Evolutionary conservation across 2,113 vertebrate species (phyloP).

Genomic region (Catharus fuscescens): DNA sequence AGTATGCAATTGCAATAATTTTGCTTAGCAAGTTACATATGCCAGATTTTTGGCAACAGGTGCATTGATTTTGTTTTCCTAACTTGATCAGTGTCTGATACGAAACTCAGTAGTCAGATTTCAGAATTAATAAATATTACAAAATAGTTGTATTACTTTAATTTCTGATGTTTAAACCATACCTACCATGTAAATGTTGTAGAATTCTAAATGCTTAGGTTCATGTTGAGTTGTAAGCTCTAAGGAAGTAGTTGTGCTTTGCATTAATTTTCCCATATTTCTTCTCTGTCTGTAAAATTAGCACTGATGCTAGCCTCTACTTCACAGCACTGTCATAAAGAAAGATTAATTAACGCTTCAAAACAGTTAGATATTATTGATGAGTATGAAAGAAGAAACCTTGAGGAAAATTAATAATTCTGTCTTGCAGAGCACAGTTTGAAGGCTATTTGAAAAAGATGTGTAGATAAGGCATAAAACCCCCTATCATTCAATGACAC

Average conservation of each 20-base stretch:
- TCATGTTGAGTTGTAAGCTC: not conserved
- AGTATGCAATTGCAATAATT: not conserved
- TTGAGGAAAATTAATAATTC: slow-evolving; percentile 45
- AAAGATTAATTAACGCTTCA: slow-evolving; percentile 20
- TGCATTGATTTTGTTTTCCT: not conserved
- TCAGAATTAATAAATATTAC: not conserved
- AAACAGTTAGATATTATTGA: slow-evolving; percentile 37
- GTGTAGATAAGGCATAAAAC: not conserved
- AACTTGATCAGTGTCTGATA: not conserved
- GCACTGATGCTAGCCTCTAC: not conserved
- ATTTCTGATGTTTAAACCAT: not conserved
- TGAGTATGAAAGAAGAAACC: slow-evolving; percentile 2
- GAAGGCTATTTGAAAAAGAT: slow-evolving; percentile 10
- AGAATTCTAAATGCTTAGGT: not conserved
- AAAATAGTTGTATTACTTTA: not conserved
- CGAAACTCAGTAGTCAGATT: not conserved
- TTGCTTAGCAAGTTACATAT: not conserved
- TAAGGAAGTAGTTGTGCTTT: not conserved
- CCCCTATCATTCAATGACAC: not conserved
- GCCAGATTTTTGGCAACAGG: not conserved
- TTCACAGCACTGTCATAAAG: slow-evolving; percentile 11
- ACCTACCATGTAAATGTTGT: not conserved
- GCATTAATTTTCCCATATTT: not conserved
- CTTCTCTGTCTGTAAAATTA: not conserved
- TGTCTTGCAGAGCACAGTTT: slow-evolving; percentile 5